These are phyloP conservation scores for Trichomycterus rosablanca DNA, from an alignment of 2,113 vertebrate species.

Conservation along the genomic window DNA sequence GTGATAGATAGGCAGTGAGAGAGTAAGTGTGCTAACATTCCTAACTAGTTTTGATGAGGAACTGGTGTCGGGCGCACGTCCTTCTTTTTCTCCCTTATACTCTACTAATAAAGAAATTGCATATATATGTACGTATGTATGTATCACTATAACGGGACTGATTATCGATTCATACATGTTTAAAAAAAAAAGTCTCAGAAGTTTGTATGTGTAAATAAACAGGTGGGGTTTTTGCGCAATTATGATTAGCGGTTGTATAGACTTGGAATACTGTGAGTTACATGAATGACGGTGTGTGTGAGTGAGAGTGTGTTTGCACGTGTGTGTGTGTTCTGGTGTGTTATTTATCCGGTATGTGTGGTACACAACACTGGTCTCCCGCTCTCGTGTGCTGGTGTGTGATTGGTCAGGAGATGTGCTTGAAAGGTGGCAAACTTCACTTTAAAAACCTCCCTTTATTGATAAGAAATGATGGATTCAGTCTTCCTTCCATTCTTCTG, in stretches of 20 bases:
- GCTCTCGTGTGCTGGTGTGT: slow-evolving; percentile 48
- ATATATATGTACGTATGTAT: slow-evolving; percentile 43
- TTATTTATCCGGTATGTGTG: slow-evolving; percentile 86
- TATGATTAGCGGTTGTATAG: slow-evolving; percentile 81
- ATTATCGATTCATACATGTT: slow-evolving; percentile 27
- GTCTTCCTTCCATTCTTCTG: slow-evolving; percentile 18
- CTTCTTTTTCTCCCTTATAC: slow-evolving; percentile 62
- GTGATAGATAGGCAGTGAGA: slow-evolving; percentile 32
- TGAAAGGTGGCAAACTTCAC: not conserved
- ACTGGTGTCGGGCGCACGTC: slow-evolving; percentile 79
- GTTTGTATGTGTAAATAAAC: too few relatives aligned
- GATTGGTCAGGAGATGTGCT: slow-evolving; percentile 29
- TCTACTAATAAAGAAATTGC: slow-evolving; percentile 47
- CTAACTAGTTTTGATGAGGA: slow-evolving; percentile 74
- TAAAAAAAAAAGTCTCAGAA: too few relatives aligned
- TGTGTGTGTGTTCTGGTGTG: slow-evolving; percentile 70
- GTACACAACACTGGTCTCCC: slow-evolving; percentile 84
- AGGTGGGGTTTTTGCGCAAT: slow-evolving; percentile 69
- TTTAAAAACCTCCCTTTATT: too few relatives aligned
- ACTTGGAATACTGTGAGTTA: slow-evolving; percentile 82
- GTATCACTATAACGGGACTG: slow-evolving; percentile 39
- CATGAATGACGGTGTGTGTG: slow-evolving; percentile 47
- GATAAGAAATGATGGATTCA: not conserved
- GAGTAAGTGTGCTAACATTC: slow-evolving; percentile 79
- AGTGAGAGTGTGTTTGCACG: slow-evolving; percentile 44